Conservation (phyloP, 2,888 invertebrate species). For the Euzophera pinguis region DNA sequence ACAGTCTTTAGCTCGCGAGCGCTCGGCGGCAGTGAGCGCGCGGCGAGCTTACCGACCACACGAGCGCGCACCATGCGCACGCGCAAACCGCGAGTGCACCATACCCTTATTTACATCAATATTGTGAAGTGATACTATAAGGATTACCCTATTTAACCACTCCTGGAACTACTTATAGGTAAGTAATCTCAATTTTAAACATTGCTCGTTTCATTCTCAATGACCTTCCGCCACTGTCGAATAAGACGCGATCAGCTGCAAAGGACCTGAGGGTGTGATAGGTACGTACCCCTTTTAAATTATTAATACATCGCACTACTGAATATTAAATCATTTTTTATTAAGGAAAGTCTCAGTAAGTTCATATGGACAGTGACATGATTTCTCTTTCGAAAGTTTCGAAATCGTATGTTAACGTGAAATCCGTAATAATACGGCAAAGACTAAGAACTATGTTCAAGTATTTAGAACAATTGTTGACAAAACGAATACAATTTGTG, state of each 20-base stretch:
- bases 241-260: slow-evolving; percentile 59
- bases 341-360: background rate
- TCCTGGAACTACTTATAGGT: slow-evolving; percentile 18
- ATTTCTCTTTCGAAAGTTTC: slow-evolving; percentile 61
- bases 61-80: slow-evolving; percentile 57
- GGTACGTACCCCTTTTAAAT: slow-evolving; percentile 15
- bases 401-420: slow-evolving; percentile 37
- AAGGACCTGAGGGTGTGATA: slow-evolving; percentile 43
- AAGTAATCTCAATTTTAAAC: background rate
- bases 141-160: slow-evolving; percentile 43
- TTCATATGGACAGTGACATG: slow-evolving; percentile 15
- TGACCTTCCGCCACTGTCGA: slow-evolving; percentile 43
- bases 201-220: slow-evolving; percentile 2
- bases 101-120: slow-evolving; percentile 42
- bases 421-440: slow-evolving; percentile 16
- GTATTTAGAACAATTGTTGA: background rate
- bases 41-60: slow-evolving; percentile 55
- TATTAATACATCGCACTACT: background rate
- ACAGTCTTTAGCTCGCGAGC: slow-evolving; percentile 41
- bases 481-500: background rate
- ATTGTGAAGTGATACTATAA: slow-evolving; percentile 63
- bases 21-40: slow-evolving; percentile 53
- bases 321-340: background rate
- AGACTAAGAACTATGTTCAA: slow-evolving; percentile 1
- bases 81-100: slow-evolving; percentile 59